phyloP scores from a whole-genome alignment of 2,888 invertebrate species.

The Ctenicera cuprea region DNA sequence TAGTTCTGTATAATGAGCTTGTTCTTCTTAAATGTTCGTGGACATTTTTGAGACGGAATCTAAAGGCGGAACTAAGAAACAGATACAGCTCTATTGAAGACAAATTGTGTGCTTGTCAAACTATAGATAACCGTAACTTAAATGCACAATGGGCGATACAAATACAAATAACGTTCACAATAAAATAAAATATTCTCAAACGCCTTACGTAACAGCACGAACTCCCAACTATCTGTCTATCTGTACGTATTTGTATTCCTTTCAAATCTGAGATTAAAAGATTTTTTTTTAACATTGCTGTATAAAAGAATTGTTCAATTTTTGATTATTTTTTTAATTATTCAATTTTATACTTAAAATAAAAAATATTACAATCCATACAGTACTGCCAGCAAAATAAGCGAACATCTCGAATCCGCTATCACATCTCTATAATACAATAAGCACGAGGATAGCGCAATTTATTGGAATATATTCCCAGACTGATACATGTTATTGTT shows the following conservation, averaged over 20 bases:
- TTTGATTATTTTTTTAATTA: too few species aligned
- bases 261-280: background rate
- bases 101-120: slow-evolving; percentile 46
- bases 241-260: background rate
- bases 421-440: slow-evolving; percentile 39
- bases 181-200: slow-evolving; percentile 21
- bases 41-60: slow-evolving; percentile 24
- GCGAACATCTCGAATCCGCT: background rate
- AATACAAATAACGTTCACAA: slow-evolving; percentile 37
- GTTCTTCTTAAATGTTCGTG: slow-evolving; percentile 6
- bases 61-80: slow-evolving; percentile 24
- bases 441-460: slow-evolving; percentile 24
- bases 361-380: too few species aligned
- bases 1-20: slow-evolving; percentile 10
- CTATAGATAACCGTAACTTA: slow-evolving; percentile 40
- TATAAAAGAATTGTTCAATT: too few species aligned
- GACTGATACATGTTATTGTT: slow-evolving; percentile 61
- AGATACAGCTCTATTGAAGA: slow-evolving; percentile 45
- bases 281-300: background rate
- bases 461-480: slow-evolving; percentile 41
- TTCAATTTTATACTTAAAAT: too few species aligned
- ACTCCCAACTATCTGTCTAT: slow-evolving; percentile 10
- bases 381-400: too few species aligned
- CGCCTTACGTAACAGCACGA: slow-evolving; percentile 33
- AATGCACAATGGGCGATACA: slow-evolving; percentile 45